Conservation (phyloP, 2,113 vertebrate species). For the Patagioenas fasciata region DNA sequence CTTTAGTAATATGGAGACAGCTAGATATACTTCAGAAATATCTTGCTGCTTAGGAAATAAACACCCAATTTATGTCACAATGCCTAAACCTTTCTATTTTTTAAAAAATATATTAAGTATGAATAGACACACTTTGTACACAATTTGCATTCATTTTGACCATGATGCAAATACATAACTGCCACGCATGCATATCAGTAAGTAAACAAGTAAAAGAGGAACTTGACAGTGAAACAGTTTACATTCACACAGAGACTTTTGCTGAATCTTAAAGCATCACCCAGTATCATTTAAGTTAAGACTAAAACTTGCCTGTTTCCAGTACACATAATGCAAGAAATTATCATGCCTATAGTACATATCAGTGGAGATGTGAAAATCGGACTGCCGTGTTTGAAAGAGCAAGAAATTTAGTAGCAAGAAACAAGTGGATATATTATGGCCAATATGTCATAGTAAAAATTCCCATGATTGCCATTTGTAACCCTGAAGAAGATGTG, state of each 20-base stretch:
- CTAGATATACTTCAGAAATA: background rate
- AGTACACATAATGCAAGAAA: background rate
- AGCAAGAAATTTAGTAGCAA: background rate
- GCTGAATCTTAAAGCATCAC: background rate
- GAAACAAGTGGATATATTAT: background rate
- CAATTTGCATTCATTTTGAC: background rate
- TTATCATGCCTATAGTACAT: background rate
- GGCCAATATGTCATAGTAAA: background rate
- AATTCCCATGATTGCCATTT: background rate
- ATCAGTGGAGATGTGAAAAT: background rate
- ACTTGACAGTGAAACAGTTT: background rate
- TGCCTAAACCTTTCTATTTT: background rate
- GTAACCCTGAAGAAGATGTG: background rate
- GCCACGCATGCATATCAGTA: background rate
- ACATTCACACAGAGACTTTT: background rate
- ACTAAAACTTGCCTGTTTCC: background rate
- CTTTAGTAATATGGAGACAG: background rate
- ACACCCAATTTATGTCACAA: background rate
- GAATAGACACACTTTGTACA: background rate
- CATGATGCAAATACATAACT: background rate
- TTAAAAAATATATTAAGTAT: background rate
- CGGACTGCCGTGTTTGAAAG: background rate
- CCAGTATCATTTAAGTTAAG: background rate
- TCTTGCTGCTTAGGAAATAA: constrained; percentile 33
- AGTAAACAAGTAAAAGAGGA: background rate